Base-by-base conservation (phyloP, 2,888 invertebrate species). In the Parelbella ahira region DNA sequence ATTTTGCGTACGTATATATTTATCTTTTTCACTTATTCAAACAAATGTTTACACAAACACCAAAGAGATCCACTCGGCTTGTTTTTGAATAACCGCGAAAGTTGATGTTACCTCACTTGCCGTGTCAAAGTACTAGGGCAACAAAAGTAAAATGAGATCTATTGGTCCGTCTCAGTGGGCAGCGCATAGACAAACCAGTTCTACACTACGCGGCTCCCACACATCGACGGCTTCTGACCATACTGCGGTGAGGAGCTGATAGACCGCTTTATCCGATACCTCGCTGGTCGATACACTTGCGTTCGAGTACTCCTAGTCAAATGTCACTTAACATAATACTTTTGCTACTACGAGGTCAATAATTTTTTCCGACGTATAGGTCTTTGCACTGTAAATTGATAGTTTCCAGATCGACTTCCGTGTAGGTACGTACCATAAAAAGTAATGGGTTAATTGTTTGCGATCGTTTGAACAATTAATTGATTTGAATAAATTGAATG, bases 201-300 rank as follows among this genome's bases (percentile, higher is more conserved):
- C 59, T 58, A 65, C 62, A 60, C 59, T 62, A 59, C 58, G 60
- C 62, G 21, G 70, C 73, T 84, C 83, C 80, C 86, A 84, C 86
- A 83, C 83, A 69, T 71, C 48, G 56, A 67, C 60, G 82, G 83
- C 77, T 84, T 84, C 84, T 25, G 39, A 61, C 71, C 69, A 65
- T 59, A 54, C 63, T 62, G 65, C 59, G 66, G 71, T 84, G 70
- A 68, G 65, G 63, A 65, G 54, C 60, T 61, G 72, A 74, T 78
- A 76, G 73, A 78, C 80, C 74, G 79, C 76, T 76, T 79, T 73
- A 83, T 77, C 65, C 63, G 82, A 84, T 81, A 81, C 73, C 63
- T 64, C 39, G 13, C 28, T 27, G 20, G 28, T 45, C 48, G 41
- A 49, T 45, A 30, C 23, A 32, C 39, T 39, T 32, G 41, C 33